Conservation (phyloP, 2,113 vertebrate species). For the Polyodon spathula region DNA sequence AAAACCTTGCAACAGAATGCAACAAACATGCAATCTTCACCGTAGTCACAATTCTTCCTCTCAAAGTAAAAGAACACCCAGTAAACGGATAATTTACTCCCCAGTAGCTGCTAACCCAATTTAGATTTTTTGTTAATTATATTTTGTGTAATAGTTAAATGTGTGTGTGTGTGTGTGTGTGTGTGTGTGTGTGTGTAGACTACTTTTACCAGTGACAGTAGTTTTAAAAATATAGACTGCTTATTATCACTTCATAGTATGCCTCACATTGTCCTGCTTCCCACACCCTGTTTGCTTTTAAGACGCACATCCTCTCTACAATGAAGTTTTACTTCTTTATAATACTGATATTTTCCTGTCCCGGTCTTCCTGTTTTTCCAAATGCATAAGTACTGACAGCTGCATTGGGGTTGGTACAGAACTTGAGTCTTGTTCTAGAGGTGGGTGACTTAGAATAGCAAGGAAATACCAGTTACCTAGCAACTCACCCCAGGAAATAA, state of each 20-base stretch:
- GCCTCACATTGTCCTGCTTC: constrained; percentile 18
- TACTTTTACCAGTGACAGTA: not conserved
- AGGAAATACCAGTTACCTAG: not conserved
- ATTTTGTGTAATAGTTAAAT: no score
- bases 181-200: no score
- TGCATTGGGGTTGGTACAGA: constrained; percentile 16
- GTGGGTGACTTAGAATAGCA: not conserved
- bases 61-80: no score
- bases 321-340: constrained; percentile 21
- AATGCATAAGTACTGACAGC: constrained; percentile 17
- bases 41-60: no score
- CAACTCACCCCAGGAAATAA: not conserved
- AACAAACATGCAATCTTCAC: no score
- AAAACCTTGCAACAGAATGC: no score
- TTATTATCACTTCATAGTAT: constrained; percentile 13
- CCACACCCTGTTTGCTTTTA: constrained; percentile 1
- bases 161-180: no score
- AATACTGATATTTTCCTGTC: constrained; percentile 31
- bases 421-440: not conserved
- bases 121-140: no score
- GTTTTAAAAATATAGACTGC: constrained; percentile 36
- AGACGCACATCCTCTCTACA: constrained; percentile 23
- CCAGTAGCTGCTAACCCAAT: no score
- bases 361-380: constrained; percentile 11
- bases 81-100: no score